These are phyloP conservation scores for Drosophila peninsularis DNA, from an alignment of 2,888 invertebrate genomes.

Conservation along the genomic window DNA sequence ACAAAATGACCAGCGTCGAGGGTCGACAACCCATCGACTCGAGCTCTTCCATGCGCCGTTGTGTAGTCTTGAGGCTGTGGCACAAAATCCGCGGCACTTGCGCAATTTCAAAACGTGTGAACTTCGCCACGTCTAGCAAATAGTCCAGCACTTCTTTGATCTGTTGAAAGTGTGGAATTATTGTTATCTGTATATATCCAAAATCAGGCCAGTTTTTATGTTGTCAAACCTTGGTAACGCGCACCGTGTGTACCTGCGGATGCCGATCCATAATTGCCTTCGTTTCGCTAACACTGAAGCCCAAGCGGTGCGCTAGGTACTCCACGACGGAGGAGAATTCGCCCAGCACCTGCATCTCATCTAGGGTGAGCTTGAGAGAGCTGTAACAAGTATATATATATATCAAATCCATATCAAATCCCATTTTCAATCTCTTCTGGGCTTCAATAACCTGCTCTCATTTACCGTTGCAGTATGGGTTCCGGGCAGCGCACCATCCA, in stretches of 20 bases:
- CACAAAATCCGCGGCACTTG: slow-evolving; percentile 86
- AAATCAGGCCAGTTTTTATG: not conserved
- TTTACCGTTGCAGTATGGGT: slow-evolving; percentile 86
- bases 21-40: slow-evolving; percentile 85
- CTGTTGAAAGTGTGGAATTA: slow-evolving; percentile 72
- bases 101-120: slow-evolving; percentile 86
- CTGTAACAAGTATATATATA: slow-evolving; percentile 50
- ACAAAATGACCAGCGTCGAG: slow-evolving; percentile 86
- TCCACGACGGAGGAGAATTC: slow-evolving; percentile 85
- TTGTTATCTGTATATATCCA: not conserved
- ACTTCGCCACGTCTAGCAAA: slow-evolving; percentile 86
- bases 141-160: slow-evolving; percentile 87
- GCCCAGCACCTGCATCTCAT: slow-evolving; percentile 85
- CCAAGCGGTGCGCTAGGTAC: slow-evolving; percentile 86
- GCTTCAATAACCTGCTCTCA: no score
- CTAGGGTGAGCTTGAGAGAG: slow-evolving; percentile 79
- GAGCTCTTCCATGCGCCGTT: slow-evolving; percentile 85
- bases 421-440: no score
- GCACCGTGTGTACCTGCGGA: slow-evolving; percentile 86
- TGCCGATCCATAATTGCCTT: slow-evolving; percentile 86
- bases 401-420: not conserved
- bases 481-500: slow-evolving; percentile 89
- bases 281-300: slow-evolving; percentile 85
- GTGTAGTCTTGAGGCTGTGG: slow-evolving; percentile 86
- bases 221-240: slow-evolving; percentile 86